These are phyloP conservation scores for Platorchestia sp. DNA, from an alignment of 1,140 invertebrate genomes.

Conservation along the genomic window DNA sequence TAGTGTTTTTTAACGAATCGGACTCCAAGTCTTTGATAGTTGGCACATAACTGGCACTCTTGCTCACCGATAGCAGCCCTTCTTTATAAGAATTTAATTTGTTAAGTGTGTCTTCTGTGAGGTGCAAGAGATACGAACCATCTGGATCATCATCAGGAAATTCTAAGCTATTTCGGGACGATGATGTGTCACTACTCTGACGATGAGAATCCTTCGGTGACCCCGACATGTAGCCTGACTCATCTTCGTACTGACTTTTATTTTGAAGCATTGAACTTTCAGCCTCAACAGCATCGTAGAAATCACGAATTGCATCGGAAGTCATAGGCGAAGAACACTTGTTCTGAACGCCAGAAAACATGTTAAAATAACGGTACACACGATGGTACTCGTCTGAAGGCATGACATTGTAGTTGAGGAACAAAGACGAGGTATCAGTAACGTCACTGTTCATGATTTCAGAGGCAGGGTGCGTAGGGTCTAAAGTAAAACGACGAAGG, in stretches of 20 bases:
- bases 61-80: neutral
- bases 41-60: neutral
- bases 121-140: neutral
- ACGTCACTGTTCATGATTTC: neutral
- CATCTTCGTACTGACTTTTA: slow-evolving; percentile 5
- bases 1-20: neutral
- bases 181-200: slow-evolving; percentile 17
- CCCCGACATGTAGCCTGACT: slow-evolving; percentile 15
- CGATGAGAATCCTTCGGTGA: slow-evolving; percentile 16
- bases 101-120: neutral
- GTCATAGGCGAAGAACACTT: neutral
- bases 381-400: neutral
- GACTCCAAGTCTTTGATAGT: slow-evolving; percentile 33
- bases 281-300: neutral
- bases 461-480: neutral
- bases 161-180: slow-evolving; percentile 27
- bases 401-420: neutral
- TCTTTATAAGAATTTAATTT: slow-evolving; percentile 29
- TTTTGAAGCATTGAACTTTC: neutral
- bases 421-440: neutral
- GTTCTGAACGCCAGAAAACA: neutral
- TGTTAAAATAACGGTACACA: neutral
- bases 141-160: neutral
- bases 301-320: neutral
- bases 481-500: neutral